Evolutionary conservation across 2,888 invertebrate species (phyloP).

Genomic region (Metopia argyrocephala): DNA sequence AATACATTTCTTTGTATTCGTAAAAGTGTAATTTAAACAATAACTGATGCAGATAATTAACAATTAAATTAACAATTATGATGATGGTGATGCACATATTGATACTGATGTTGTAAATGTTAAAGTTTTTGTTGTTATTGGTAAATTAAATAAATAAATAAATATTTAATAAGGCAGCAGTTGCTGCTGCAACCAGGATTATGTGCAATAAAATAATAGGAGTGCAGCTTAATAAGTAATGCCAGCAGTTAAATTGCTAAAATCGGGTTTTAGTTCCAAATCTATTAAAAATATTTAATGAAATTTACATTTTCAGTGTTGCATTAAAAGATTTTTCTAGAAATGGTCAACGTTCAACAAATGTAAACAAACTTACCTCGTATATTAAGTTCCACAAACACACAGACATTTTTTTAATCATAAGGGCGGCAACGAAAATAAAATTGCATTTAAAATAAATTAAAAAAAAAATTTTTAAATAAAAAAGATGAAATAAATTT

Average conservation of each 20-base stretch:
- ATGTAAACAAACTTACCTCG: no score
- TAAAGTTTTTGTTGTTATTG: neutral
- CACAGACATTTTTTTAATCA: conserved; percentile 13
- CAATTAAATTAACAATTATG: conserved; percentile 34
- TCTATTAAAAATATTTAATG: no score
- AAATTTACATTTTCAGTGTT: no score
- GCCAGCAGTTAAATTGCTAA: no score
- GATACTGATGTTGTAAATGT: neutral
- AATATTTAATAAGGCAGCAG: conserved; percentile 50
- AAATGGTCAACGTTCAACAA: no score
- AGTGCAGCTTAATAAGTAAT: no score
- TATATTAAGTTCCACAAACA: neutral
- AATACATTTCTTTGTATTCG: neutral
- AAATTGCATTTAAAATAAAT: conserved; percentile 45
- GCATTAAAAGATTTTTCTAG: no score
- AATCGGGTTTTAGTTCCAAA: no score
- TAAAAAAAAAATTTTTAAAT: no score
- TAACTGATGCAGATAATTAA: conserved; percentile 52
- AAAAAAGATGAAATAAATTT: conserved; percentile 29
- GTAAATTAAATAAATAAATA: conserved; percentile 33
- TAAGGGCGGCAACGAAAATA: conserved; percentile 56
- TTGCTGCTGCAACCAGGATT: no score
- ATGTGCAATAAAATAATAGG: no score
- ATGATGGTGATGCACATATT: neutral
- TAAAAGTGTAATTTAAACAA: conserved; percentile 12